Evolutionary conservation across 2,797 vertebrate species (phyloP).

Genomic region (Scyliorhinus canicula): DNA sequence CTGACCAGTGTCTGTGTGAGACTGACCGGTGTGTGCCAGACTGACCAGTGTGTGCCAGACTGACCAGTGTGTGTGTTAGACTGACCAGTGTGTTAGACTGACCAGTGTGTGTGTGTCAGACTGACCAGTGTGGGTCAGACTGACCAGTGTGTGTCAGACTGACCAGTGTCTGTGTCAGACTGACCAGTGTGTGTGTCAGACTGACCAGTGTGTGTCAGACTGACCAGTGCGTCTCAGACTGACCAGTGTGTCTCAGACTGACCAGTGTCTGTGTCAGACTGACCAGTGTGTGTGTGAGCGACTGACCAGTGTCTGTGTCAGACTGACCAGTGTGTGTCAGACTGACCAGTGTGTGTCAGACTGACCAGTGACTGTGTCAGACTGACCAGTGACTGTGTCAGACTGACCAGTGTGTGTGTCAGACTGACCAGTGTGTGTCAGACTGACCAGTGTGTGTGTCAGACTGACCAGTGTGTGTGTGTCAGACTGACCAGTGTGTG

Average conservation of each 20-base stretch:
- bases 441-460: too few species aligned
- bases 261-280: neutral
- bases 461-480: too few species aligned
- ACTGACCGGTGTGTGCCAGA: neutral
- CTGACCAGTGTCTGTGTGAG: neutral
- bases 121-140: neutral
- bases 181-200: neutral
- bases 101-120: too few species aligned
- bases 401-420: neutral
- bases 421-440: too few species aligned
- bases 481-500: too few species aligned
- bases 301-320: too few species aligned
- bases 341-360: neutral
- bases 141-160: neutral
- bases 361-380: too few species aligned
- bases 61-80: neutral
- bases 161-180: neutral
- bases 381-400: neutral
- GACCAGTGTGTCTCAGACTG: neutral
- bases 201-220: neutral
- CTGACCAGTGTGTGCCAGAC: too few species aligned
- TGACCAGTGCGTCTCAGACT: too few species aligned
- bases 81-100: neutral
- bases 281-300: neutral
- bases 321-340: too few species aligned